Conservation (phyloP, 2,888 invertebrate genomes). For the Drosophila diplacantha region DNA sequence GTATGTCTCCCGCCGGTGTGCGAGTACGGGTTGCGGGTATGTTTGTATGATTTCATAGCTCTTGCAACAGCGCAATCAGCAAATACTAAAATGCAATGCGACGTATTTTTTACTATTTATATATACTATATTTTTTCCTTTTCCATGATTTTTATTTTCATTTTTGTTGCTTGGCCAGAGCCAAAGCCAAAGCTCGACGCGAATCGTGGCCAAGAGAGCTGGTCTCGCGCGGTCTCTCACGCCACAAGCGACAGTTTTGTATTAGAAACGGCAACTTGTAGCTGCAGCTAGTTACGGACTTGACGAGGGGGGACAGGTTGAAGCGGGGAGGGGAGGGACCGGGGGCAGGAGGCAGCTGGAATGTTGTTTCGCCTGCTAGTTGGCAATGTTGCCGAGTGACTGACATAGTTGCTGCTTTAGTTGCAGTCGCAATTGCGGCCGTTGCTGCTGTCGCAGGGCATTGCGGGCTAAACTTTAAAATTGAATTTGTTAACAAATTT, state of each 20-base stretch:
- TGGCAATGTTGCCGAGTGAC: constrained; percentile 68
- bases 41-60: constrained; percentile 56
- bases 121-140: constrained; percentile 17
- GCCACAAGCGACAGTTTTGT: constrained; percentile 70
- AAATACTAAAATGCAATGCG: constrained; percentile 61
- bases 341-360: constrained; percentile 54
- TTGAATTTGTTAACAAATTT: constrained; percentile 62
- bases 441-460: constrained; percentile 47
- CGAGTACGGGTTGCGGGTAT: constrained; percentile 27
- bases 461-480: constrained; percentile 54
- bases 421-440: constrained; percentile 33
- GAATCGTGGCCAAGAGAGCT: constrained; percentile 40
- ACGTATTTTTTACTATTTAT: constrained; percentile 50
- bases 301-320: constrained; percentile 31
- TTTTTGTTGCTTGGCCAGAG: constrained; percentile 19
- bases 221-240: constrained; percentile 55
- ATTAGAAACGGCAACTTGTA: constrained; percentile 70
- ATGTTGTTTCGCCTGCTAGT: constrained; percentile 67
- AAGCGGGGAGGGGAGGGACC: neutral
- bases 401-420: constrained; percentile 64
- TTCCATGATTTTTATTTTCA: constrained; percentile 29
- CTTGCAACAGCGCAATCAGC: constrained; percentile 61
- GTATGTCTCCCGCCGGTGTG: constrained; percentile 33
- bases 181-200: constrained; percentile 21
- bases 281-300: constrained; percentile 66